These are phyloP conservation scores for Sebastes goodei DNA, from an alignment of 2,797 vertebrate species.

Conservation along the genomic window DNA sequence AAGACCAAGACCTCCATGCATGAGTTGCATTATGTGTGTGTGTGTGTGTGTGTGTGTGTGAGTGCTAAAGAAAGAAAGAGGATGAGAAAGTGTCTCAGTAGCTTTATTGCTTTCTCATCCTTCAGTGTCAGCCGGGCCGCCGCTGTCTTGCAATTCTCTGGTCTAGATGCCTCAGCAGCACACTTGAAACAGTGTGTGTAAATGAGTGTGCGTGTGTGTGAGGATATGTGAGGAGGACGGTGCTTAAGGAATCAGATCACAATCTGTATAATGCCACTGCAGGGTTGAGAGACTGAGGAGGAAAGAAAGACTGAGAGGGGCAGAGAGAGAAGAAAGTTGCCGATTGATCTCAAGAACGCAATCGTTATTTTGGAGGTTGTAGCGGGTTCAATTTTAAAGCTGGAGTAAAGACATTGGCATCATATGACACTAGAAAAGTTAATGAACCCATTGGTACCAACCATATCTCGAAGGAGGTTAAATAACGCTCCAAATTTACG, in stretches of 20 bases:
- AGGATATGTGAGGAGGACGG: neutral
- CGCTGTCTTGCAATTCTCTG: constrained; percentile 43
- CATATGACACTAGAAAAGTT: too few relatives aligned
- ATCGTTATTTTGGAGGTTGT: too few relatives aligned
- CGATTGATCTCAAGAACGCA: neutral
- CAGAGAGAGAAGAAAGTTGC: neutral
- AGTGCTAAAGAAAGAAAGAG: neutral
- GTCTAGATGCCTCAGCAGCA: constrained; percentile 43
- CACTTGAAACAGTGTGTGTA: neutral
- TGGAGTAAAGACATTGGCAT: too few relatives aligned
- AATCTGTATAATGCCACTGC: constrained; percentile 4
- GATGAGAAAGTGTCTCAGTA: constrained; percentile 35
- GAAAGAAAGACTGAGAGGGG: neutral
- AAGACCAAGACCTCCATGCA: neutral
- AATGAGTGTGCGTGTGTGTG: neutral
- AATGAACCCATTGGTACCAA: too few relatives aligned
- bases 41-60: neutral
- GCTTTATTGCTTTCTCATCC: constrained; percentile 65
- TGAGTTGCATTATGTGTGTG: neutral
- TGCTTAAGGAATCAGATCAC: constrained; percentile 34
- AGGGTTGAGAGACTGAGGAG: neutral
- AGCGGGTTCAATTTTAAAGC: too few relatives aligned
- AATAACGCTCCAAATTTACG: too few relatives aligned
- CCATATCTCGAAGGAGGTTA: too few relatives aligned
- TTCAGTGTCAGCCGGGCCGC: constrained; percentile 46